Base-by-base conservation (phyloP, 37 sponge, comb jelly and placozoan species). In the Geodia barretti region DNA sequence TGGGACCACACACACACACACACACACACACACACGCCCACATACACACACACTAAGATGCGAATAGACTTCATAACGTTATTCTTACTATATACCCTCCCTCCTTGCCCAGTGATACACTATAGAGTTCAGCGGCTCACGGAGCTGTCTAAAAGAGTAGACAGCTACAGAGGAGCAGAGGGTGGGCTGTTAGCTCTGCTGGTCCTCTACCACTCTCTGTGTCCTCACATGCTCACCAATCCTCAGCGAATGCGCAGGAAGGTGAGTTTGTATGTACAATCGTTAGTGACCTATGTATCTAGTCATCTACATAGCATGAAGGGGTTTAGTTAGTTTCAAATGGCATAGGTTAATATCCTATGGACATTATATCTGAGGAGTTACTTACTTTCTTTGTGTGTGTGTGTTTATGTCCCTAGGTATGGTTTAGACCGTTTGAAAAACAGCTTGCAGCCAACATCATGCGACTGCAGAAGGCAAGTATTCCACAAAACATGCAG, bases 361-460 rank as follows among this genome's bases (percentile, higher is more conserved):
- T n/a, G n/a, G n/a, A n/a, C n/a, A n/a, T n/a, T n/a, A n/a, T n/a
- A n/a, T n/a, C n/a, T n/a, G n/a, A n/a, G n/a, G n/a, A n/a, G n/a
- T n/a, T n/a, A n/a, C n/a, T n/a, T n/a, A n/a, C n/a, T n/a, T n/a
- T n/a, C n/a, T n/a, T n/a, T n/a, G n/a, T n/a, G n/a, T n/a, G n/a
- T n/a, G n/a, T 26, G 29, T 2, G 33, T 17, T 39, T 34, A 23
- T 60, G 0, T 7, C 24, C 54, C 33, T 17, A 83, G 84, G 68
- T 67, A 8, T 83, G 75, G 76, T 83, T 83, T 65, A 21, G 75
- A 4, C 75, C 68, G 14, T 83, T 75, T 75, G 84, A 83, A 43
- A 83, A 74, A 38, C 21, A 34, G 9, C 60, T 83, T 32, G 68
- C 84, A 65, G 43, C 42, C 3, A 75, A 83, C 59, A 75, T 83